Evolutionary conservation across 2,113 vertebrate genomes (phyloP).

Genomic region (Mystacornis crossleyi): DNA sequence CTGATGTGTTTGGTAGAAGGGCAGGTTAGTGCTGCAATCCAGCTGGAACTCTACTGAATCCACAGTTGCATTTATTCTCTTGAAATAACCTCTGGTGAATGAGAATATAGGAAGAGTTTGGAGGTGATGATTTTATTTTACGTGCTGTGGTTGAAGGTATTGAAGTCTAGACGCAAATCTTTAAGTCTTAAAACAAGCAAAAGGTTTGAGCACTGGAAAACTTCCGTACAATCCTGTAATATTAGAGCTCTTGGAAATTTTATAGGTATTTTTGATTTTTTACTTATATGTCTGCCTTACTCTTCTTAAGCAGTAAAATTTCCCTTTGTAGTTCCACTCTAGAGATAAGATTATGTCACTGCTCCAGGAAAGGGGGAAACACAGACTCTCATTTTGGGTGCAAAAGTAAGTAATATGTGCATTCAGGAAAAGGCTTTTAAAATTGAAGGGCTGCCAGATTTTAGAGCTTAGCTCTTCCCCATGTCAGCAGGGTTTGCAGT

Average conservation of each 20-base stretch:
- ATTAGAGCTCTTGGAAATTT: background rate
- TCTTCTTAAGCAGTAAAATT: background rate
- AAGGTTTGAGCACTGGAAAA: background rate
- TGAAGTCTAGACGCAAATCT: background rate
- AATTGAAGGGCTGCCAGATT: background rate
- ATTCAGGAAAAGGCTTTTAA: background rate
- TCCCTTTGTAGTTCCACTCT: background rate
- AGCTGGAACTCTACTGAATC: background rate
- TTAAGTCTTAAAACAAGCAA: background rate
- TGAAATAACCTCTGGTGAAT: background rate
- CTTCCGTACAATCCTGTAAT: background rate
- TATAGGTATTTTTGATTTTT: background rate
- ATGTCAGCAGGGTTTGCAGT: background rate
- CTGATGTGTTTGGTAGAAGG: background rate
- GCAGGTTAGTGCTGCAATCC: background rate
- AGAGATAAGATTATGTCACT: background rate
- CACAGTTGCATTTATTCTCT: background rate
- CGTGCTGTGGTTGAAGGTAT: fast-evolving
- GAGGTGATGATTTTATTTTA: background rate
- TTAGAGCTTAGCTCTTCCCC: background rate
- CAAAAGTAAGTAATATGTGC: fast-evolving
- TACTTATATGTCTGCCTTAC: background rate
- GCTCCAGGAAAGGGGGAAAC: background rate
- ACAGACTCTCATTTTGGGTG: background rate
- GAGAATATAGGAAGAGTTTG: background rate